Evolutionary conservation across 1,140 invertebrate species (phyloP), one percentile per base, ranked within the genome.

Genomic region (Mylabris phalerata): DNA sequence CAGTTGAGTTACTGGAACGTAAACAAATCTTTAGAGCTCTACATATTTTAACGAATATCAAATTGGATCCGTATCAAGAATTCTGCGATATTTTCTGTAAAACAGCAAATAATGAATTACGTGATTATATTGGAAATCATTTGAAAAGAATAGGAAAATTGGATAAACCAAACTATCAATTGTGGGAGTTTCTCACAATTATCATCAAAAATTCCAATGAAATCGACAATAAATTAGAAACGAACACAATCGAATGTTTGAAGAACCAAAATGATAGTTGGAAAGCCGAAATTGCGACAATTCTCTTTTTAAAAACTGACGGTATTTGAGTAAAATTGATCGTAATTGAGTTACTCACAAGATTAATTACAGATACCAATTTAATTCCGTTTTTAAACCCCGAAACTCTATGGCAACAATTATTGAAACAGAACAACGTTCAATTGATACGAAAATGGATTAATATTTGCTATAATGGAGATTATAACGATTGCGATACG

Each of bases 11-110:
- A 26, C 63, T 86, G 24, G 69, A 75, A n/a, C 75, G 82, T 57
- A 79, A 78, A 64, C 82, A 84, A 68, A 80, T 84, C 67, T 81
- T 80, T 62, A 79, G 80, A 74, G 82, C 82, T 27, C 77, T 81
- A 9, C 84, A 84, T 71, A 77, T 85, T 61, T 66, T 85, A 52
- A 76, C 75, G 57, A 84, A 85, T 73, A 78, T 81, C 25, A 75
- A 76, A 59, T 74, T 82, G 56, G 76, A 82, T 67, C 77, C 83
- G 41, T 63, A 76, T 41, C 70, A 76, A 44, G 79, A 84, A 71
- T 75, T 85, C 44, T 77, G 77, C 63, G 67, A 73, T 4, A 69
- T 82, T 32, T 84, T 82, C 55, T 62, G 75, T 50, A 76, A 76
- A 10, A 80, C 78, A 25, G 68, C 72, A 48, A 74, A 82, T 50